Base-by-base conservation (phyloP, 2,797 vertebrate genomes). In the Schizopygopsis pylzovi region DNA sequence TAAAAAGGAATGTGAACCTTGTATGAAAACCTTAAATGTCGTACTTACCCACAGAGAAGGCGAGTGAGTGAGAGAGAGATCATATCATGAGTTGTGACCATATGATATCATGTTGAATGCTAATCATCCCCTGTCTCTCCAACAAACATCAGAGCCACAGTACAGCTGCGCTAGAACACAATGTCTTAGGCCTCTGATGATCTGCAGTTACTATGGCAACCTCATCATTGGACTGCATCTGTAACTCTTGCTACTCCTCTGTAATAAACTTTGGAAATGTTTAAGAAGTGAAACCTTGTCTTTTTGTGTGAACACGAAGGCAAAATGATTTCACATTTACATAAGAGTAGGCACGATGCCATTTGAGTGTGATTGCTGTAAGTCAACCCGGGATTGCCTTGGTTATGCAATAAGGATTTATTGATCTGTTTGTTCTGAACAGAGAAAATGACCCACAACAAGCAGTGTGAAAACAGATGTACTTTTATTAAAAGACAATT, bases 201-300 rank as follows among this genome's bases (percentile, higher is more conserved):
- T 81, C 82, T 25, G 37, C 47, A 71, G 88, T 89, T 90, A 73
- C 85, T 75, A 90, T 89, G 79, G 84, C 83, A 88, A 89, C 88
- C 22, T 67, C 76, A 85, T 86, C 75, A 85, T 72, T 70, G 52
- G 85, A 25, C 52, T 90, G 49, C 67, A 61, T 85, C 49, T 61
- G 65, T 33, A 45, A 79, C 63, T 85, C 12, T 37, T 41, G 41
- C n/a, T 20, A 13, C 39, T 22, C 12, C 16, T 61, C 70, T 49
- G 25, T 56, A 39, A 18, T 47, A 73, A 75, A 72, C 13, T 39
- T 43, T 22, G 47, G 37, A 63, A 6, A 75, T 83, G 25, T 56
- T 70, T 28, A 59, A 47, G 25, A 59, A 49, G 25, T 43, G 0
- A 8, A 81, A 33, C 25, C 59, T 47, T 0, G 1, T 22, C n/a